Conservation (phyloP, 2,797 vertebrate species). For the Neostethus bicornis region DNA sequence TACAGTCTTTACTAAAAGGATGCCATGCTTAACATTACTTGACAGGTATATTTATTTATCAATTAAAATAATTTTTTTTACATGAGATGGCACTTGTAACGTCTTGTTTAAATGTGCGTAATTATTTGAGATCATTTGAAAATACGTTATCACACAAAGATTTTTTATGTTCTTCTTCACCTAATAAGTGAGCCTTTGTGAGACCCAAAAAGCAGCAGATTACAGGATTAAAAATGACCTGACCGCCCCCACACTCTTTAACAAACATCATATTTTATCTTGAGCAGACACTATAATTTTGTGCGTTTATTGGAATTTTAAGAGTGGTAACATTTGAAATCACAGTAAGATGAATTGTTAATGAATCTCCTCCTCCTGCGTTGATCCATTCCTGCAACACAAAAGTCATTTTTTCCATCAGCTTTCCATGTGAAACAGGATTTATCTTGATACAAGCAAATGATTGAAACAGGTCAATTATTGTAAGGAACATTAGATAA, state of each 20-base stretch:
- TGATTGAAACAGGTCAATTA: constrained; percentile 8
- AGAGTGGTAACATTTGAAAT: not conserved
- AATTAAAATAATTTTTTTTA: too few relatives aligned
- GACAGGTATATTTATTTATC: too few relatives aligned
- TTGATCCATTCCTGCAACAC: constrained; percentile 34
- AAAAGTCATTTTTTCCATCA: constrained; percentile 10
- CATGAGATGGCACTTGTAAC: too few relatives aligned
- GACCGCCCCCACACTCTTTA: not conserved
- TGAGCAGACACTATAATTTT: not conserved
- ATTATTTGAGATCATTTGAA: too few relatives aligned
- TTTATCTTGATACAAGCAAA: constrained; percentile 10
- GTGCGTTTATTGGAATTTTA: constrained; percentile 7
- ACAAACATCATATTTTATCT: not conserved
- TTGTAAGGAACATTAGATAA: not conserved
- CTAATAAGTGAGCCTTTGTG: too few relatives aligned
- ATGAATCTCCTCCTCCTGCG: constrained; percentile 14
- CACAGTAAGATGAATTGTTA: not conserved
- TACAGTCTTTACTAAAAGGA: too few relatives aligned
- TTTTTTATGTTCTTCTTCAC: too few relatives aligned
- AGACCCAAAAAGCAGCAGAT: too few relatives aligned
- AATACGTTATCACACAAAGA: too few relatives aligned
- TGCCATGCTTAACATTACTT: too few relatives aligned
- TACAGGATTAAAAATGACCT: too few relatives aligned
- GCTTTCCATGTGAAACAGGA: not conserved
- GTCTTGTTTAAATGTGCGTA: too few relatives aligned